Conservation (phyloP, 2,888 invertebrate genomes). For the Mimas tiliae region DNA sequence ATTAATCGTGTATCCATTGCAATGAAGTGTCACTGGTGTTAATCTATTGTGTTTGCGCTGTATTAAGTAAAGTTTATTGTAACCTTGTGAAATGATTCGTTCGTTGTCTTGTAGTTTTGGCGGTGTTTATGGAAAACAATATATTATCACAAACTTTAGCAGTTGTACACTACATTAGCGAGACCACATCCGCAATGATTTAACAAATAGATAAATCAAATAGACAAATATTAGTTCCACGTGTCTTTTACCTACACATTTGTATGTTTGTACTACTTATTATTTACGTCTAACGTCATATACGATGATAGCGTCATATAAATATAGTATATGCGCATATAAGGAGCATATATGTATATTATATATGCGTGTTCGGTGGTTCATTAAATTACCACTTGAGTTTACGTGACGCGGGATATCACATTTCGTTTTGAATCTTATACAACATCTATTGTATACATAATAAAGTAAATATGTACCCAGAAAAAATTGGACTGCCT, state of each 20-base stretch:
- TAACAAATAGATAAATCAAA: slow-evolving; percentile 31
- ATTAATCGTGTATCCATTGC: not conserved
- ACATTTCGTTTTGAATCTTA: not conserved
- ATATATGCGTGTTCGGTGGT: not conserved
- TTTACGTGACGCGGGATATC: not conserved
- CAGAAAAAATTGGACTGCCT: too few species aligned
- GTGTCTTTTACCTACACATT: slow-evolving; percentile 37
- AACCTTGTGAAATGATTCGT: not conserved
- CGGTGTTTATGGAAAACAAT: slow-evolving; percentile 27
- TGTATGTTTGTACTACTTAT: slow-evolving; percentile 25
- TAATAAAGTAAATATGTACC: too few species aligned
- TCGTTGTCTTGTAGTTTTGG: not conserved
- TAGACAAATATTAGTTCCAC: slow-evolving; percentile 37
- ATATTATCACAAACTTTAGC: slow-evolving; percentile 30
- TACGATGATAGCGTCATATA: too few species aligned
- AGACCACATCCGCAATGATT: slow-evolving; percentile 34
- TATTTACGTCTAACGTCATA: not conserved
- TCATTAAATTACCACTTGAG: not conserved
- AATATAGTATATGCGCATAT: too few species aligned
- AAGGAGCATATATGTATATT: not conserved
- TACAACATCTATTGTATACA: not conserved
- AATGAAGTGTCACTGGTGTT: not conserved
- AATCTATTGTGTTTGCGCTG: not conserved
- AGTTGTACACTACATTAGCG: slow-evolving; percentile 34
- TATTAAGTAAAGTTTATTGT: not conserved